phyloP scores from a whole-genome alignment of 2,113 vertebrate species.

The Pleuronectes platessa region DNA sequence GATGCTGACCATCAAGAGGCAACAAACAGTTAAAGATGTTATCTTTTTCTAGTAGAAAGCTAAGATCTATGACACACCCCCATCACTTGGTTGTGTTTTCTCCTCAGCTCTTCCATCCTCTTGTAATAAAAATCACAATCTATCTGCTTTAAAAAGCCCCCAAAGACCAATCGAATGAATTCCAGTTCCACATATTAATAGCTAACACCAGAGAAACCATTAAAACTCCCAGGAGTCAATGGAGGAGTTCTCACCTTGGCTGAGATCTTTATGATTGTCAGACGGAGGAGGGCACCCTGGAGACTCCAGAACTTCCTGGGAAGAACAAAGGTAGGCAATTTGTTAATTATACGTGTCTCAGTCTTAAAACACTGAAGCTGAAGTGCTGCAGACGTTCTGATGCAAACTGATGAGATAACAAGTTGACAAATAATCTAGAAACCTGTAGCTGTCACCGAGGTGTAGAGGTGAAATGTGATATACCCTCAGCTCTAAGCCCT shows the following conservation, averaged over 20 bases:
- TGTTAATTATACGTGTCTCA: slow-evolving; percentile 1
- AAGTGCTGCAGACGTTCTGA: neutral
- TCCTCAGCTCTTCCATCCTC: neutral
- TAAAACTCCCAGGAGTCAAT: neutral
- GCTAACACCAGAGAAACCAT: slow-evolving; percentile 6
- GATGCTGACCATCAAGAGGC: neutral
- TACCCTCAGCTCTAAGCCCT: no score
- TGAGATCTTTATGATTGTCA: slow-evolving; percentile 38
- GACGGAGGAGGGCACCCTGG: slow-evolving; percentile 16
- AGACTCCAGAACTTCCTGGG: slow-evolving; percentile 53
- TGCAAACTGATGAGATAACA: neutral
- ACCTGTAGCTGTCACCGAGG: neutral
- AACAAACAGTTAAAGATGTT: no score
- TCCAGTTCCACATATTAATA: neutral
- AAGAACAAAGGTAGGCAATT: slow-evolving; percentile 2
- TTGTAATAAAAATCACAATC: neutral
- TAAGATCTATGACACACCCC: neutral
- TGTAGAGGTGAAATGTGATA: no score
- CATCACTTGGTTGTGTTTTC: neutral
- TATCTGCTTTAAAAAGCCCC: neutral
- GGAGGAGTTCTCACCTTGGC: slow-evolving; percentile 41
- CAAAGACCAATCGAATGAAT: neutral
- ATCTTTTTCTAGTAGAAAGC: neutral
- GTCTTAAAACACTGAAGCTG: neutral
- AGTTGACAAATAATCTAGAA: no score